Percentiles rank a stretch among this genome's conserved stretches.
Evolutionary conservation across 2,113 vertebrate species (phyloP).

Genomic region (Dasyurus viverrinus): DNA sequence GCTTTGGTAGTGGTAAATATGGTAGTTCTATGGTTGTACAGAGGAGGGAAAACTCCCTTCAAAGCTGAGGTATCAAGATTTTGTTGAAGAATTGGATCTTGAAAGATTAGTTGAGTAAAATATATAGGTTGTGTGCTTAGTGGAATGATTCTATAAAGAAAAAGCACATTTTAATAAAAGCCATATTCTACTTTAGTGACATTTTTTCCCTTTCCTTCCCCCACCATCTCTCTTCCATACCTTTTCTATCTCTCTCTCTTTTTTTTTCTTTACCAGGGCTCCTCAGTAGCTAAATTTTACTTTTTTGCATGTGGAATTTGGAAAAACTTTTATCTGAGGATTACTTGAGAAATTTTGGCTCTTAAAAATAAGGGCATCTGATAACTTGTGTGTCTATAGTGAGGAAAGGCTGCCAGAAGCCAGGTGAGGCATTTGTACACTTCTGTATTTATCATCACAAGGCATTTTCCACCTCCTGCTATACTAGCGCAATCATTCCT

Average conservation of each 20-base stretch:
- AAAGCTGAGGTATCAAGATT: background rate
- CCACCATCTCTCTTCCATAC: background rate
- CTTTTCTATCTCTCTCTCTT: background rate
- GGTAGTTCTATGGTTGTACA: background rate
- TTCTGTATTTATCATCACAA: background rate
- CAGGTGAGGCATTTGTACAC: background rate
- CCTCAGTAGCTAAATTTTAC: background rate
- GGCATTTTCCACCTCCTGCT: background rate
- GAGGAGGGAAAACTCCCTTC: background rate
- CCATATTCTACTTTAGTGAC: background rate
- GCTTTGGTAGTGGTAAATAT: background rate
- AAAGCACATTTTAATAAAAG: background rate
- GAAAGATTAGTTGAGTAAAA: background rate
- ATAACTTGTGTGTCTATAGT: background rate
- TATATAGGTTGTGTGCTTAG: background rate
- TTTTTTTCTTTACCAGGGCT: background rate
- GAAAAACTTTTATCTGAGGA: background rate
- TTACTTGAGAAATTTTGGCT: background rate
- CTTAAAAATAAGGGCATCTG: background rate
- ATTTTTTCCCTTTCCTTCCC: background rate
- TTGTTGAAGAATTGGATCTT: background rate
- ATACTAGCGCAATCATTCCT: background rate
- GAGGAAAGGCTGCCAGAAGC: no score
- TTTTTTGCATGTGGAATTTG: background rate
- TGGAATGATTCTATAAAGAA: background rate